Conservation (phyloP, 2,113 vertebrate species). For the Hyaena hyaena region DNA sequence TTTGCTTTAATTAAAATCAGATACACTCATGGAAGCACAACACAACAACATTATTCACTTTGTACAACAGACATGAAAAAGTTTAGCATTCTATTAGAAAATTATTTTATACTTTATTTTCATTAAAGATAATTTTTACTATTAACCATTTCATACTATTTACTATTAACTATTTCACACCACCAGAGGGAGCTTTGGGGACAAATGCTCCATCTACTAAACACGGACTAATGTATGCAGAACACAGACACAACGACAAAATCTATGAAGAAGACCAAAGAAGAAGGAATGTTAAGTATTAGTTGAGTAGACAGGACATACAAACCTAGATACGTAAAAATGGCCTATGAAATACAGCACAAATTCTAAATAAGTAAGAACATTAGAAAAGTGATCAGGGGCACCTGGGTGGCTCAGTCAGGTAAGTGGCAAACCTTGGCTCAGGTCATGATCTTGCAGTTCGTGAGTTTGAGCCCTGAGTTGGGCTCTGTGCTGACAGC, state of each 20-base stretch:
- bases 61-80: not conserved
- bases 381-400: not conserved
- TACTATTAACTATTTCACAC: not conserved
- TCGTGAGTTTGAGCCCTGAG: too few species aligned
- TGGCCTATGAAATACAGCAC: not conserved
- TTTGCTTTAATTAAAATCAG: conserved; percentile 8
- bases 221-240: not conserved
- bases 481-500: too few species aligned
- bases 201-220: not conserved
- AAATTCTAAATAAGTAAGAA: not conserved
- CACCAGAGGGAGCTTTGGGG: conserved; percentile 43
- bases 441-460: too few species aligned
- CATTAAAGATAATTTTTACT: conserved; percentile 9
- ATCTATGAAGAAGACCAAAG: not conserved
- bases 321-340: not conserved
- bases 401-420: too few species aligned
- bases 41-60: not conserved
- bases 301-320: not conserved
- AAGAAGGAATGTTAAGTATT: not conserved
- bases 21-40: not conserved
- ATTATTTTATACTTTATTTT: conserved; percentile 10
- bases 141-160: not conserved
- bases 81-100: not conserved
- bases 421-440: too few species aligned
- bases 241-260: not conserved